Evolutionary conservation across 2,888 invertebrate genomes (phyloP).

Genomic region (Stenodera caucasica): DNA sequence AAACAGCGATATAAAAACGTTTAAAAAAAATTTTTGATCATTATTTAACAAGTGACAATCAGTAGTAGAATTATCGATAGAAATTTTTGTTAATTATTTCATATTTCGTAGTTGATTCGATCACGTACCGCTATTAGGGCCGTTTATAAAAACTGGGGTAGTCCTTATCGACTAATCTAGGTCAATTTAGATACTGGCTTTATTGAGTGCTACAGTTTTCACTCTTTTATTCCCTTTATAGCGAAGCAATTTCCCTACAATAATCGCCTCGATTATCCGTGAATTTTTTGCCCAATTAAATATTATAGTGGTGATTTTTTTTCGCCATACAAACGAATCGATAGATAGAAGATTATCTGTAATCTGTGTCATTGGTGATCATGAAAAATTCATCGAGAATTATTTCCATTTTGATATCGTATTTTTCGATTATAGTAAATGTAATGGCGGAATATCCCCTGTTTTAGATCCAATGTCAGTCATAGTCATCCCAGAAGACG

Average conservation of each 20-base stretch:
- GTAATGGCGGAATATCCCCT: conserved; percentile 15
- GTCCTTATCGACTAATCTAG: background rate
- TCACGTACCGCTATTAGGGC: background rate
- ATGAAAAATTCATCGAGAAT: conserved; percentile 22
- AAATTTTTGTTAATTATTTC: background rate
- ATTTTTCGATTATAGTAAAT: background rate
- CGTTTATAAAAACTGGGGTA: background rate
- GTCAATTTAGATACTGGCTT: conserved; percentile 5
- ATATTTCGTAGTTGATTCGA: background rate
- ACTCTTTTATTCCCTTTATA: background rate
- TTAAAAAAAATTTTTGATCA: background rate
- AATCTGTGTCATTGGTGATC: conserved; percentile 13
- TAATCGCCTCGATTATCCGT: background rate
- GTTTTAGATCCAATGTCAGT: conserved; percentile 37
- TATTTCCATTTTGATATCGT: no score
- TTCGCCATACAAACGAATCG: no score
- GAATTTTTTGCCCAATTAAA: background rate
- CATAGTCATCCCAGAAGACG: conserved; percentile 42
- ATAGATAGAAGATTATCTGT: conserved; percentile 15
- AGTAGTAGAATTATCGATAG: background rate
- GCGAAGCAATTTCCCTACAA: background rate
- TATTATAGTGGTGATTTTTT: background rate
- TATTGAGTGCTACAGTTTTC: background rate
- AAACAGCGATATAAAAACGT: background rate
- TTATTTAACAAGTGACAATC: background rate